Base-by-base conservation (phyloP, 2,113 vertebrate genomes). In the Trinectes maculatus region DNA sequence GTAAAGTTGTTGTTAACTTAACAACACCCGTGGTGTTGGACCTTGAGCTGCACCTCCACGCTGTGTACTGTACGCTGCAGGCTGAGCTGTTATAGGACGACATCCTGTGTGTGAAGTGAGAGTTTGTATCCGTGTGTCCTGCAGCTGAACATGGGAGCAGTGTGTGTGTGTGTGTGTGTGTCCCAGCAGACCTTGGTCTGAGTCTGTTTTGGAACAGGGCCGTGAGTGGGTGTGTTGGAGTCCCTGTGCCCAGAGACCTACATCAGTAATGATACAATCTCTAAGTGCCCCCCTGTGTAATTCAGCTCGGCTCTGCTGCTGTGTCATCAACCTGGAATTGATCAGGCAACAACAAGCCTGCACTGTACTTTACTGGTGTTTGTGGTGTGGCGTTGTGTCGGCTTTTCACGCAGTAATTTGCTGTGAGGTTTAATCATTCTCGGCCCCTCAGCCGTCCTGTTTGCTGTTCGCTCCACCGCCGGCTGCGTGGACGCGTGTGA, bases 311-410 rank as follows among this genome's bases (percentile, higher is more conserved):
- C 28, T 47, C 73, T 8, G 33, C 66, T 65, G 79, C 79, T 79
- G 80, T 55, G 82, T 86, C 79, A 88, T 83, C 79, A 80, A 7
- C 53, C 29, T 2, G 26, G 34, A 61, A 64, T 57, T 60, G 52
- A 74, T 67, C 48, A 31, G 65, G 31, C 77, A 79, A 52, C 59
- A 74, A 77, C 68, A 59, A 62, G 54, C 66, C 1, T 10, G 16
- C 21, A 2, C 3, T 13, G 24, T 8, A 8, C 62, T 49, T 29
- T 5, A 10, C 65, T 1, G 10, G 36, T 16, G 63, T 58, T 42
- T 43, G 67, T 10, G 36, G 57, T 43, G 29, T 47, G 3, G 42
- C 16, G 40, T 1, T 33, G 29, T 13, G 47, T 47, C 10, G 28
- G 18, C 26, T 10, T n/a, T n/a, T 57, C 1, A 1, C 21, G 40